A percentile compares a stretch with the other conserved stretches of the same genome.
phyloP scores from a whole-genome alignment of 2,888 invertebrate genomes.

The Meliscaeva auricollis region DNA sequence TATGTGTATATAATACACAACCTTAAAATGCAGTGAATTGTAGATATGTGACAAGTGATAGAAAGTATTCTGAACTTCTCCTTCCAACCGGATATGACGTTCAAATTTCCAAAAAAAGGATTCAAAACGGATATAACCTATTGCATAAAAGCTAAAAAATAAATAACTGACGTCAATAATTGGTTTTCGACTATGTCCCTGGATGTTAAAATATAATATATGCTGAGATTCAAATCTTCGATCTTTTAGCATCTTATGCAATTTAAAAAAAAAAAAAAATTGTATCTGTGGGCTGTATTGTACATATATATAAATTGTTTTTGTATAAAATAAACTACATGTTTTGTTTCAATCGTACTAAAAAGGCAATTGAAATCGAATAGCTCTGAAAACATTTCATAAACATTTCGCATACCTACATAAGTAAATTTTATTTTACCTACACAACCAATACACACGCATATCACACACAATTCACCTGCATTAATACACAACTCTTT shows the following conservation, averaged over 20 bases:
- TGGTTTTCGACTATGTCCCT: conserved; percentile 33
- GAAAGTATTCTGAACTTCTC: neutral
- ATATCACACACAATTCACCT: conserved; percentile 59
- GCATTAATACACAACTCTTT: conserved; percentile 31
- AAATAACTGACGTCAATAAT: conserved; percentile 27
- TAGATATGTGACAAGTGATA: conserved; percentile 45
- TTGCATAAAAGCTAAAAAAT: conserved; percentile 58
- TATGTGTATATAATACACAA: conserved; percentile 51
- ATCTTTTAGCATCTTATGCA: conserved; percentile 52
- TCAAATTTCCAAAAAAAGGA: too few relatives aligned
- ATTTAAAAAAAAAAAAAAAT: conserved; percentile 31
- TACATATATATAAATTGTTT: conserved; percentile 28
- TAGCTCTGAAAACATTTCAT: conserved; percentile 77
- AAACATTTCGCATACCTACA: conserved; percentile 62
- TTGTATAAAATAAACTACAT: conserved; percentile 40
- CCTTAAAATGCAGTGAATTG: conserved; percentile 63
- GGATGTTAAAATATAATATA: conserved; percentile 41
- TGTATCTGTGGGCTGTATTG: conserved; percentile 9
- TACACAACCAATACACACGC: conserved; percentile 68
- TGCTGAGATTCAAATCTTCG: neutral
- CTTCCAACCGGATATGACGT: conserved; percentile 48
- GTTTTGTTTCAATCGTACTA: conserved; percentile 77
- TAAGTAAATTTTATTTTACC: conserved; percentile 59
- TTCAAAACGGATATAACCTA: conserved; percentile 53
- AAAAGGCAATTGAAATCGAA: conserved; percentile 84